phyloP scores from a whole-genome alignment of 2,888 invertebrate genomes.

The Apamea monoglypha region DNA sequence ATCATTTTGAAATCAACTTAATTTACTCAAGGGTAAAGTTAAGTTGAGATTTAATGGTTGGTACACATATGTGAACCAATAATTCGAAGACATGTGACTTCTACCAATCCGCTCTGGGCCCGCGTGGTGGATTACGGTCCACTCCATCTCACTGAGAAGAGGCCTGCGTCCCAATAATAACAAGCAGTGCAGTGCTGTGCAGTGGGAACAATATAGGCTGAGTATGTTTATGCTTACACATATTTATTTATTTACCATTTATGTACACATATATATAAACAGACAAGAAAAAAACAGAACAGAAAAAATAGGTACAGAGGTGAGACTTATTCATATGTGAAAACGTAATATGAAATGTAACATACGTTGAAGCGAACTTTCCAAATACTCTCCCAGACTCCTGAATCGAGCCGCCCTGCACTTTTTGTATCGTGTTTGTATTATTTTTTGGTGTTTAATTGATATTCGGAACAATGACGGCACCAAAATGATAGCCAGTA shows the following conservation, averaged over 20 bases:
- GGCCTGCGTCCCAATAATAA: neutral
- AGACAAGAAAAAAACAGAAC: no score
- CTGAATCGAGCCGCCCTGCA: neutral
- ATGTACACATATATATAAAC: no score
- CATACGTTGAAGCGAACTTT: neutral
- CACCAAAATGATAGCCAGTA: neutral
- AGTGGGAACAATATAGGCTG: neutral
- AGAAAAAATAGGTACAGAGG: no score
- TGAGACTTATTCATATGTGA: neutral
- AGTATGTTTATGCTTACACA: no score
- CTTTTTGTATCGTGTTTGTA: neutral
- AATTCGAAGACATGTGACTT: neutral
- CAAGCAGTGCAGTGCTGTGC: neutral
- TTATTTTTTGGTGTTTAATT: neutral
- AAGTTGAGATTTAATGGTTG: neutral
- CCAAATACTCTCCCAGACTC: neutral
- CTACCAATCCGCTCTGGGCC: neutral
- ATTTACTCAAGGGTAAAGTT: neutral
- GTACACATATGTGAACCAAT: neutral
- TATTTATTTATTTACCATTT: no score
- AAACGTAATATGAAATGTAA: neutral
- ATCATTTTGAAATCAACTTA: neutral
- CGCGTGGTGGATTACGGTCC: neutral
- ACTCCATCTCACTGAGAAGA: neutral
- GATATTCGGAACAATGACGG: neutral